A percentile compares a stretch with the other conserved stretches of the same genome.
Conservation (phyloP, 64 coral and sea anemone genomes). For the Orbicella faveolata region DNA sequence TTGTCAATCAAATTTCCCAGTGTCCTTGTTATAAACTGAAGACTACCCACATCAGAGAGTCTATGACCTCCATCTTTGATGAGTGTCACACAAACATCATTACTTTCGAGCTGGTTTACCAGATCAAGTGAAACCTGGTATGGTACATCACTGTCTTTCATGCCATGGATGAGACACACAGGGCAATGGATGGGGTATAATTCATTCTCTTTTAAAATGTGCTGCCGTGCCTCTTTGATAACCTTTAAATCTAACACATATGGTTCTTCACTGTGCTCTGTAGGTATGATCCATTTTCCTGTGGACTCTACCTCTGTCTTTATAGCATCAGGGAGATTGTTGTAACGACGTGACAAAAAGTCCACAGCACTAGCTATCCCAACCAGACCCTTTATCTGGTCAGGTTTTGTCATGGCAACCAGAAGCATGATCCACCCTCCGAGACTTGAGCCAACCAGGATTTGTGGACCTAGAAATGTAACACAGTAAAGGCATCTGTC, state of each 20-base stretch:
- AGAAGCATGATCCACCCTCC: constrained; percentile 89
- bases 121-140: constrained; percentile 80
- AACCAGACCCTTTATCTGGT: constrained; percentile 68
- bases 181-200: constrained; percentile 59
- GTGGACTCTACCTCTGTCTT: constrained; percentile 62
- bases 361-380: constrained; percentile 79
- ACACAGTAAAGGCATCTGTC: too few relatives aligned
- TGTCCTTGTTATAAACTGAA: constrained; percentile 58
- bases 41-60: constrained; percentile 62
- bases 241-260: constrained; percentile 73
- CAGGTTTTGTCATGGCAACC: constrained; percentile 67
- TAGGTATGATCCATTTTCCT: constrained; percentile 70
- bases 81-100: constrained; percentile 61
- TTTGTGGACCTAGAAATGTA: constrained; percentile 62
- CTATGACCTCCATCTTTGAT: constrained; percentile 79
- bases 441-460: constrained; percentile 91
- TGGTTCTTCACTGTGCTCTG: constrained; percentile 65
- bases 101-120: constrained; percentile 52
- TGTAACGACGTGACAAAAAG: constrained; percentile 68
- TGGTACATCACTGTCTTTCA: constrained; percentile 76
- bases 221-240: constrained; percentile 65
- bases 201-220: constrained; percentile 41
- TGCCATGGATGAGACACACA: constrained; percentile 82
- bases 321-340: constrained; percentile 50
- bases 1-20: constrained; percentile 61